Evolutionary conservation across 2,888 invertebrate genomes (phyloP).

Genomic region (Frankliniella intonsa): DNA sequence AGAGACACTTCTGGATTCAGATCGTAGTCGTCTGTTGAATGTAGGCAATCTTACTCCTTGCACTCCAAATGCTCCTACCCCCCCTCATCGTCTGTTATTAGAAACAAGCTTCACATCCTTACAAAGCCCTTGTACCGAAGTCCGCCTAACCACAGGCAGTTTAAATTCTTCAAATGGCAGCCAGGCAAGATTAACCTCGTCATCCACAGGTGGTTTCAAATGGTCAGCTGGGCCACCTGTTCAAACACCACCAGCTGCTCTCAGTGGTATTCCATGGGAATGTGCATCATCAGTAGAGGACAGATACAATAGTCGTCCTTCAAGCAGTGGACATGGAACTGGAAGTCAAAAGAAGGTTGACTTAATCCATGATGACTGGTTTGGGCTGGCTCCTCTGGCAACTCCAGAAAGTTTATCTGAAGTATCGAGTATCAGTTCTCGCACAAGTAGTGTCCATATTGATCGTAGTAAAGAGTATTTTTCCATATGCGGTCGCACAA

Average conservation of each 20-base stretch:
- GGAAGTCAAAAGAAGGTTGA: slow-evolving; percentile 47
- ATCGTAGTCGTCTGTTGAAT: slow-evolving; percentile 42
- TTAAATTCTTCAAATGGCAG: slow-evolving; percentile 41
- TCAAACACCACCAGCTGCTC: slow-evolving; percentile 27
- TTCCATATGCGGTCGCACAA: slow-evolving; percentile 21
- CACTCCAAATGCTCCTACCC: slow-evolving; percentile 47
- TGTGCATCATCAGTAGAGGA: slow-evolving; percentile 47
- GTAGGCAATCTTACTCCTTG: slow-evolving; percentile 52
- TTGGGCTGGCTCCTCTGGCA: slow-evolving; percentile 70
- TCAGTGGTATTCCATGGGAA: slow-evolving; percentile 48
- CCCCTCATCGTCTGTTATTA: slow-evolving; percentile 58
- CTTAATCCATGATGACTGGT: slow-evolving; percentile 60
- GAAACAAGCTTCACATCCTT: slow-evolving; percentile 73
- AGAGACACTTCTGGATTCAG: slow-evolving; percentile 46
- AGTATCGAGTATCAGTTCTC: slow-evolving; percentile 70
- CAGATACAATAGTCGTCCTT: slow-evolving; percentile 1
- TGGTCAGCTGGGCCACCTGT: slow-evolving; percentile 21
- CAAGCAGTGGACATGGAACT: slow-evolving; percentile 32
- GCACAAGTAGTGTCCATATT: slow-evolving; percentile 56
- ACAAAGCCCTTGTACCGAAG: slow-evolving; percentile 51
- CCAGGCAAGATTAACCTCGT: slow-evolving; percentile 36
- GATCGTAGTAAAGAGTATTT: slow-evolving; percentile 40
- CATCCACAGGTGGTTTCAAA: slow-evolving; percentile 33
- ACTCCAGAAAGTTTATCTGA: slow-evolving; percentile 79
- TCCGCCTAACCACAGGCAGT: slow-evolving; percentile 44